Evolutionary conservation across 2,113 vertebrate species (phyloP).

Genomic region (Mirza zaza): DNA sequence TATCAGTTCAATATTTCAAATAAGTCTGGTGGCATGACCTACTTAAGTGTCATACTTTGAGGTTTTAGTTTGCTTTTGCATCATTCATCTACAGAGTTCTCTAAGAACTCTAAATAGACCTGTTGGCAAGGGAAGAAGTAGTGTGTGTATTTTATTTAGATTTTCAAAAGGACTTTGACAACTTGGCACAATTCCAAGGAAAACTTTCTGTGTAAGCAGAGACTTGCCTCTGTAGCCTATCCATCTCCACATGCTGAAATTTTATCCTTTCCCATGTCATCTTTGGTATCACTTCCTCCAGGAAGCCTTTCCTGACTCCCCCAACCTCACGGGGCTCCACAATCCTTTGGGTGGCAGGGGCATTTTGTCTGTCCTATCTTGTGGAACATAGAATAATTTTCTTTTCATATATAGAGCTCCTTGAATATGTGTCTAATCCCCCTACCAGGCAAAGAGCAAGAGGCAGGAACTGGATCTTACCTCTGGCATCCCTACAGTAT

Average conservation of each 20-base stretch:
- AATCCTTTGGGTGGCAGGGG: not conserved
- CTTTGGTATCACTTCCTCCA: not conserved
- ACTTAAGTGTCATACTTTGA: conserved; percentile 20
- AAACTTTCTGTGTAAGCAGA: conserved; percentile 31
- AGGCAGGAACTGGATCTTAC: conserved; percentile 16
- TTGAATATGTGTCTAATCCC: not conserved
- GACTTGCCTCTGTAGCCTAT: not conserved
- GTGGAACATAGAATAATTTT: not conserved
- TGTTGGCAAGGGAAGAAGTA: conserved; percentile 41
- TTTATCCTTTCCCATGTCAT: not conserved
- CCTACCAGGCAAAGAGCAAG: not conserved
- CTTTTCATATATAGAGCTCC: not conserved
- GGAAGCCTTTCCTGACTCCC: conserved; percentile 14
- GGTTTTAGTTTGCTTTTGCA: conserved; percentile 4
- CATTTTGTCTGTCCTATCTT: conserved; percentile 5
- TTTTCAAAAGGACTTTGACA: conserved; percentile 53
- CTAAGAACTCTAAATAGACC: conserved; percentile 16
- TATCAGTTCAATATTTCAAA: conserved; percentile 42
- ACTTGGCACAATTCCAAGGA: conserved; percentile 56
- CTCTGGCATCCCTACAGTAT: not conserved
- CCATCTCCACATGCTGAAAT: not conserved
- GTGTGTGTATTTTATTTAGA: conserved; percentile 39
- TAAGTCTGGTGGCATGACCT: conserved; percentile 18
- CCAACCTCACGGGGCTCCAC: not conserved
- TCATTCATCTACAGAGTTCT: conserved; percentile 39